Conservation (phyloP, 2,888 invertebrate species). For the Aphodius granarius region DNA sequence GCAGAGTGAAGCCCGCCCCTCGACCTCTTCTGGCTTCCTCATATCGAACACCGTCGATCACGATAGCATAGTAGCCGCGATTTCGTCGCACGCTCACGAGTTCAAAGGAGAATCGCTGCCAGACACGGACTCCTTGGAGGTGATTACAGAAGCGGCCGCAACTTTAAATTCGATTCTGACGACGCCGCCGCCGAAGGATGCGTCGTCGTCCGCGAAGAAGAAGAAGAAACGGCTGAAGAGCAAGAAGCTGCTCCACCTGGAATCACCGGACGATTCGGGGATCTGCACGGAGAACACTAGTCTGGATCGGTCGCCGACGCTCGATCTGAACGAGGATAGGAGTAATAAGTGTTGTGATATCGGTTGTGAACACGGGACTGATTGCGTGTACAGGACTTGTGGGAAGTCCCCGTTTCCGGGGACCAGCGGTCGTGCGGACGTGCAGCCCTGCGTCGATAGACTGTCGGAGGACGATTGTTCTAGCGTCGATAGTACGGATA, state of each 20-base stretch:
- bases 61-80: constrained; percentile 59
- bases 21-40: constrained; percentile 67
- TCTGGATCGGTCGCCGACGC: constrained; percentile 65
- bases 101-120: constrained; percentile 51
- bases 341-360: constrained; percentile 17
- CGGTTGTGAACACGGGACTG: not conserved
- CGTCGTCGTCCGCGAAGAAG: constrained; percentile 44
- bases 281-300: constrained; percentile 76
- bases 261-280: constrained; percentile 65
- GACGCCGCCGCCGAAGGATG: constrained; percentile 52
- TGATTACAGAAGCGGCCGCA: constrained; percentile 67
- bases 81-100: constrained; percentile 53
- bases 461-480: constrained; percentile 42
- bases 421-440: constrained; percentile 33
- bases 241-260: constrained; percentile 44
- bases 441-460: constrained; percentile 23
- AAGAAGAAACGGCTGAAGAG: constrained; percentile 36
- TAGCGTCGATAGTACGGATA: constrained; percentile 55
- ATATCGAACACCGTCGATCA: constrained; percentile 65
- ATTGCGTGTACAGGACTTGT: not conserved
- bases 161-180: constrained; percentile 61
- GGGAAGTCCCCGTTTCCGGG: constrained; percentile 35
- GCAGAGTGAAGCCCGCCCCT: constrained; percentile 48
- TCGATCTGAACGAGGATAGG: constrained; percentile 53
- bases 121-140: constrained; percentile 57